Conservation (phyloP, 2,888 invertebrate genomes). For the Drosophila nigritarsus region DNA sequence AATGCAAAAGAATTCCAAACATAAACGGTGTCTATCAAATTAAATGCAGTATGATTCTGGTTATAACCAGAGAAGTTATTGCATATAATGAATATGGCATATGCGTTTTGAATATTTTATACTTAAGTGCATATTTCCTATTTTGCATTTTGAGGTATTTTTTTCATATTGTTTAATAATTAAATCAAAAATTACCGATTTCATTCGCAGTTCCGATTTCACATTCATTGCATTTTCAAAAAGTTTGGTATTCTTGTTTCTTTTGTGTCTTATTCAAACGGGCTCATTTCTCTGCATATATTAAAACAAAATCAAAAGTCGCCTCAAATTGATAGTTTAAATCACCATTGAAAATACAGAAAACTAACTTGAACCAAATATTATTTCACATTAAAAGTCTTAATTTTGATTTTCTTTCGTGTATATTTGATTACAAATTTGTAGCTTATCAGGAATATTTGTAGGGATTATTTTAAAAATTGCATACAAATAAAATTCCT, state of each 20-base stretch:
- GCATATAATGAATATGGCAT: background rate
- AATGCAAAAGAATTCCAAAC: background rate
- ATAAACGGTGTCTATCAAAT: background rate
- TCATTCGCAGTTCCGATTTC: background rate
- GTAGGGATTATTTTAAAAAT: rapidly evolving
- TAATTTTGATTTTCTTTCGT: background rate
- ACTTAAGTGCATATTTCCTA: background rate
- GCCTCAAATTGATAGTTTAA: background rate
- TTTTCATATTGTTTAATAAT: background rate
- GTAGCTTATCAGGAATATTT: background rate
- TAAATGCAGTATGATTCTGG: background rate
- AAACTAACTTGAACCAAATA: background rate
- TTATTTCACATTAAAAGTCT: background rate
- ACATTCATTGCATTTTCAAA: background rate
- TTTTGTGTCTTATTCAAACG: background rate
- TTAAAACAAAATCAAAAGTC: background rate
- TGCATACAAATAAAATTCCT: background rate
- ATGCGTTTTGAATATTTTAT: background rate
- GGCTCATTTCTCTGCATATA: background rate
- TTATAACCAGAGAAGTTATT: background rate
- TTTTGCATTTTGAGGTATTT: background rate
- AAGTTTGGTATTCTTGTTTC: background rate
- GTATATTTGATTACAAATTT: background rate
- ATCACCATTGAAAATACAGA: background rate
- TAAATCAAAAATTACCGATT: background rate